Conservation (phyloP, 2,113 vertebrate species). For the Sisor rabdophorus region DNA sequence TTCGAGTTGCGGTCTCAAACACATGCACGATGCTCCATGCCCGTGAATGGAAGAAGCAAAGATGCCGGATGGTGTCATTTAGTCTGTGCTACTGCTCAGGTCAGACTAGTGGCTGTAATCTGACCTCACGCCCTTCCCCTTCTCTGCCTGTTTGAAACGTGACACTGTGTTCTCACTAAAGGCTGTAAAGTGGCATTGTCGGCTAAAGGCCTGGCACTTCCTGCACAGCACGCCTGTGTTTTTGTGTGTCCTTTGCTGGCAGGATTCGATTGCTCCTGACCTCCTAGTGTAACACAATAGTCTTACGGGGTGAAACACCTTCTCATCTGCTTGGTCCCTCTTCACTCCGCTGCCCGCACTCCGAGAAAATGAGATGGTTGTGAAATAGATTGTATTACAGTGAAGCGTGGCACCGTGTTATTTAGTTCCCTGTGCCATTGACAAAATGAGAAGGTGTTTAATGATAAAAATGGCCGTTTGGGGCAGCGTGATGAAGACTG, state of each 20-base stretch:
- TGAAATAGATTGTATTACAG: conserved; percentile 51
- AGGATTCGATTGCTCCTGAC: conserved; percentile 33
- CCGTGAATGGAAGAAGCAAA: conserved; percentile 20
- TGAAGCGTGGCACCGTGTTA: conserved; percentile 46
- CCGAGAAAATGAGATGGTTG: conserved; percentile 51
- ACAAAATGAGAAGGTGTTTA: conserved; percentile 31
- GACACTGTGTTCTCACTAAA: conserved; percentile 34
- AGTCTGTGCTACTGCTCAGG: conserved; percentile 34
- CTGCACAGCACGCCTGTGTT: conserved; percentile 9
- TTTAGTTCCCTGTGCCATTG: conserved; percentile 39
- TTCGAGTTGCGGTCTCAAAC: conserved; percentile 35
- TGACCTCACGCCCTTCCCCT: conserved; percentile 30
- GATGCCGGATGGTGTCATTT: conserved; percentile 49
- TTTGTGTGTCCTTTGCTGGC: conserved; percentile 30
- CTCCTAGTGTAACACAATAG: conserved; percentile 30
- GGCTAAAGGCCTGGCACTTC: conserved; percentile 34
- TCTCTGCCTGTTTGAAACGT: conserved; percentile 32
- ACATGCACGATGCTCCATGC: conserved; percentile 12
- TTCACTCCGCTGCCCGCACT: conserved; percentile 44
- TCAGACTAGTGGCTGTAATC: conserved; percentile 35
- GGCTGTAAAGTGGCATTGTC: conserved; percentile 33
- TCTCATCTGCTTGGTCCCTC: conserved; percentile 27
- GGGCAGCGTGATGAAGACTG: conserved; percentile 15
- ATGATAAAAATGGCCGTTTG: neutral
- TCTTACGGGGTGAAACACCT: conserved; percentile 30